A percentile compares a stretch with the other conserved stretches of the same genome.
Evolutionary conservation across 2,113 vertebrate species (phyloP).

Genomic region (Rattus rattus): DNA sequence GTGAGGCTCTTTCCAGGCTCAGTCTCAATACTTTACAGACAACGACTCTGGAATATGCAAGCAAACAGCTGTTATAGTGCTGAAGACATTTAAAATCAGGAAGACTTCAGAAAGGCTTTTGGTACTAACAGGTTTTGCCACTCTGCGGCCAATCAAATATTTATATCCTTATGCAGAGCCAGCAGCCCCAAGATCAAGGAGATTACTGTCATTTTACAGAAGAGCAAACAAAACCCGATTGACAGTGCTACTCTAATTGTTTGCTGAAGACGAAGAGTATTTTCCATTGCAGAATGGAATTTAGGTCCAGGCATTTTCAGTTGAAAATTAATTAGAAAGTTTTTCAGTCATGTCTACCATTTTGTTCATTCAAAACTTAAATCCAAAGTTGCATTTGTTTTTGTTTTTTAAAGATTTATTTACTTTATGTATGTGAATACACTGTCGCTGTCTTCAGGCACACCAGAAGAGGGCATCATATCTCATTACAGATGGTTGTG

Average conservation of each 20-base stretch:
- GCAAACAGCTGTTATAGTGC: background rate
- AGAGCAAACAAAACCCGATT: background rate
- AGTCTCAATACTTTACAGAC: background rate
- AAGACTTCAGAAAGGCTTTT: background rate
- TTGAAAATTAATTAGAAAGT: background rate
- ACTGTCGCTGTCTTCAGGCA: too few relatives aligned
- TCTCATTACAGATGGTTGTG: too few relatives aligned
- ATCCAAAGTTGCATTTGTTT: background rate
- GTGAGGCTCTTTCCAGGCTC: background rate
- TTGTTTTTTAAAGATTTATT: too few relatives aligned
- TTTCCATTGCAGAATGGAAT: background rate
- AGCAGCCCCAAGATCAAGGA: background rate
- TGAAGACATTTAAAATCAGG: background rate
- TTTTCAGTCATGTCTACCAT: background rate
- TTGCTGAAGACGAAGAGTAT: background rate
- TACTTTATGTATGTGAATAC: too few relatives aligned
- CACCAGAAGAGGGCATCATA: too few relatives aligned
- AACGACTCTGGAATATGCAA: background rate
- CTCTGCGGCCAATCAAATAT: background rate
- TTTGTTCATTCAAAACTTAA: background rate
- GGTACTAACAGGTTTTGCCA: background rate
- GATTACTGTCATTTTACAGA: slow-evolving; percentile 28
- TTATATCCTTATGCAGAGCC: background rate
- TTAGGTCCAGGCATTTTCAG: background rate
- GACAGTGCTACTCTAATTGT: slow-evolving; percentile 1